phyloP scores from a whole-genome alignment of 2,888 invertebrate genomes.

The Tridacna gigas region DNA sequence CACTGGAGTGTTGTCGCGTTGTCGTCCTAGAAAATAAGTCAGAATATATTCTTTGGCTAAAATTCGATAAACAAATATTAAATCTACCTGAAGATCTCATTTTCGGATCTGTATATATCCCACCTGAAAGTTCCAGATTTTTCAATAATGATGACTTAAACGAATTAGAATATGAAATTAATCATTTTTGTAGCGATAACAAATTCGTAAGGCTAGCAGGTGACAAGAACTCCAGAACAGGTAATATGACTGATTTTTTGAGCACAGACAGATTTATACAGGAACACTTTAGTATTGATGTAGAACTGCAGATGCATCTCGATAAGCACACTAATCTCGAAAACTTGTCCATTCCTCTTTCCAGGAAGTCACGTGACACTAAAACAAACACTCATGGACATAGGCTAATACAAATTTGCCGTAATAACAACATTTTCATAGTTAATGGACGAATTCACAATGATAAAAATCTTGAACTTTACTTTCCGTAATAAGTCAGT shows the following conservation, averaged over 20 bases:
- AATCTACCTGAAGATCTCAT: background rate
- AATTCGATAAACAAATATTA: too few species aligned
- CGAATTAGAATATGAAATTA: background rate
- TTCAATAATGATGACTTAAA: background rate
- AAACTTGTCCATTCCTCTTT: background rate
- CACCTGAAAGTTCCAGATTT: conserved; percentile 8
- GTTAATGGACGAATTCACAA: conserved; percentile 2
- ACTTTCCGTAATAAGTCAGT: conserved; percentile 24
- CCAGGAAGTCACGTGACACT: background rate
- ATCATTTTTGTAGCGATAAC: background rate
- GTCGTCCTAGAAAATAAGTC: background rate
- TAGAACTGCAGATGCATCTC: background rate
- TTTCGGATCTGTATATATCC: background rate
- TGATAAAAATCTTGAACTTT: too few species aligned
- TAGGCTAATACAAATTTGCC: conserved; percentile 5
- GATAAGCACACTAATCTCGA: background rate
- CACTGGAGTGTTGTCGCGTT: background rate
- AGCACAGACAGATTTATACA: background rate
- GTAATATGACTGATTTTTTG: background rate
- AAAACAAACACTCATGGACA: conserved; percentile 11
- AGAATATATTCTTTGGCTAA: too few species aligned
- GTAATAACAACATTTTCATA: conserved; percentile 25
- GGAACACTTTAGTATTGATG: background rate
- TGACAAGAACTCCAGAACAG: background rate
- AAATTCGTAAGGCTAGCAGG: conserved; percentile 17